These are phyloP conservation scores for Drosophila setifemur DNA, from an alignment of 1,140 invertebrate species.

Conservation along the genomic window DNA sequence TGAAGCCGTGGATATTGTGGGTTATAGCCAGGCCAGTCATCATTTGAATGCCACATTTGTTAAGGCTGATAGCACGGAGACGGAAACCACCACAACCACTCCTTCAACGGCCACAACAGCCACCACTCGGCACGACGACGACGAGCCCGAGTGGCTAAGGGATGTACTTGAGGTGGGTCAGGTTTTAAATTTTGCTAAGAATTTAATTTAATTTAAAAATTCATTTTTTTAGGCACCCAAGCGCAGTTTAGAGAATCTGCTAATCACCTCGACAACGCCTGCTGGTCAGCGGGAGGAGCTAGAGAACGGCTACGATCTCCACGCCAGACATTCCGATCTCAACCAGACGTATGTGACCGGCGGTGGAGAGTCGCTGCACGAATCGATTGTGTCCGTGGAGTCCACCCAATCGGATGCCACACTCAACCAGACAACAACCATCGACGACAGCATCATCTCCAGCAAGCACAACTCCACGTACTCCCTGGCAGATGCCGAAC, in stretches of 20 bases:
- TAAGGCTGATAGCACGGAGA: slow-evolving; percentile 66
- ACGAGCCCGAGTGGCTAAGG: slow-evolving; percentile 85
- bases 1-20: slow-evolving; percentile 73
- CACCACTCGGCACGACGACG: slow-evolving; percentile 82
- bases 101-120: slow-evolving; percentile 65
- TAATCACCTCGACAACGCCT: slow-evolving; percentile 56
- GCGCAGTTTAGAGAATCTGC: slow-evolving; percentile 76
- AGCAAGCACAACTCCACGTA: slow-evolving; percentile 81
- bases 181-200: background rate
- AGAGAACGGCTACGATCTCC: slow-evolving; percentile 40
- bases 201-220: background rate
- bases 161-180: slow-evolving; percentile 83
- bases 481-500: slow-evolving; percentile 69
- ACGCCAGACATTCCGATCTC: slow-evolving; percentile 65
- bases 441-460: slow-evolving; percentile 81
- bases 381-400: slow-evolving; percentile 80
- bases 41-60: slow-evolving; percentile 58
- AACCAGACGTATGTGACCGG: slow-evolving; percentile 67
- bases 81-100: slow-evolving; percentile 59
- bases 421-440: slow-evolving; percentile 77
- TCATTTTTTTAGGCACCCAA: slow-evolving; percentile 74
- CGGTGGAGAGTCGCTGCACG: slow-evolving; percentile 67
- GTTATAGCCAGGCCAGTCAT: slow-evolving; percentile 54
- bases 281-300: slow-evolving; percentile 47
- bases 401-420: slow-evolving; percentile 79